Base-by-base conservation (phyloP, 2,888 invertebrate genomes). In the Herminia tarsipennalis region DNA sequence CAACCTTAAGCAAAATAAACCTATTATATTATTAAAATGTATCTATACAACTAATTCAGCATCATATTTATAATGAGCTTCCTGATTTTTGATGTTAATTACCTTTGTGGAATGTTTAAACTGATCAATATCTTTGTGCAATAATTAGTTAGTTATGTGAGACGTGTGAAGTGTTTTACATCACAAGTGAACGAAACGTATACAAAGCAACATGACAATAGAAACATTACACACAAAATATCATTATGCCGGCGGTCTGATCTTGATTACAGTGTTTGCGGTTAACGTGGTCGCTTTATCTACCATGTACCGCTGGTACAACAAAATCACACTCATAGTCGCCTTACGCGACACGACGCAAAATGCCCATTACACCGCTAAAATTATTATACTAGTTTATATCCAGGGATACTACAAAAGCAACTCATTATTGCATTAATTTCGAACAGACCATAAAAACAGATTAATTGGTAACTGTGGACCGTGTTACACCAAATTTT, bases 341-440 rank as follows among this genome's bases (percentile, higher is more conserved):
- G n/a, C n/a, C n/a, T 50, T 44, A 39, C 29, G 20, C 46, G 39
- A 21, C 44, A 28, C 18, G 37, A 27, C 35, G 21, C 47, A 38
- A 42, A 47, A 44, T 36, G 9, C 35, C 42, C 29, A 58, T 43
- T 54, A 53, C 40, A 59, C 42, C 47, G 44, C 40, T 43, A 38
- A 46, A 53, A 63, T 48, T 52, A 62, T 56, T 51, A 55, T 38
- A 55, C 50, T 54, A 65, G 40, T 49, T 60, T 62, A 67, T 60
- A 52, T 55, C 52, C 47, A 55, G 41, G 27, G 54, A 37, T 30
- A 45, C 44, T 36, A 47, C 39, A 50, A 67, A 61, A 62, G 56
- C 43, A 58, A 52, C 63, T 66, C 63, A 70, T 70, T 68, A 57
- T 56, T 57, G 66, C 60, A 61, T 65, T 73, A 64, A 70, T 66